Conservation (phyloP, 1,140 invertebrate genomes). For the Tenebrio molitor region DNA sequence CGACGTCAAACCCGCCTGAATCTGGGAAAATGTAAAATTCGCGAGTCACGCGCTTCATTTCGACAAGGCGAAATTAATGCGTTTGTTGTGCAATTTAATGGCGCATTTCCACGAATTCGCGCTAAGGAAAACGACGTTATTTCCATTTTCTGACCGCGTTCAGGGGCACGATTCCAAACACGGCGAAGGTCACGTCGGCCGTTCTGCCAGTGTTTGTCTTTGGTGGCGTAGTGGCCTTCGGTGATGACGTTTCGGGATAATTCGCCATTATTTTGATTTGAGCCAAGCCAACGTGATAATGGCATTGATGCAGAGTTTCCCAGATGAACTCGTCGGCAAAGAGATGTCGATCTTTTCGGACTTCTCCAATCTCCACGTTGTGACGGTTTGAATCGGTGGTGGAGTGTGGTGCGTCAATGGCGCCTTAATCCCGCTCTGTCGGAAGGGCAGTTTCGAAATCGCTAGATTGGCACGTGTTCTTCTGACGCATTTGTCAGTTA, state of each 20-base stretch:
- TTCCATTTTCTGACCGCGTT: background rate
- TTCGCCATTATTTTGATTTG: background rate
- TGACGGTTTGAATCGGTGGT: too few relatives aligned
- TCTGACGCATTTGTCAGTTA: constrained; percentile 7
- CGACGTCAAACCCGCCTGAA: background rate
- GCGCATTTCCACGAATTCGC: constrained; percentile 42
- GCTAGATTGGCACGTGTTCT: constrained; percentile 1
- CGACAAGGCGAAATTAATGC: background rate
- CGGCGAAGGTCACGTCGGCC: too few relatives aligned
- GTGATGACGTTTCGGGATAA: too few relatives aligned
- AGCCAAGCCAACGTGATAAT: background rate
- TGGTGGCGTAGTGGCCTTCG: background rate
- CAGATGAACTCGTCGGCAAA: too few relatives aligned
- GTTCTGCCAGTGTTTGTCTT: background rate
- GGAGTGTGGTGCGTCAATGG: too few relatives aligned
- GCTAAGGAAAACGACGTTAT: background rate
- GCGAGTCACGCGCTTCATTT: background rate
- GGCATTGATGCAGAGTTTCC: background rate
- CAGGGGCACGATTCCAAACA: too few relatives aligned
- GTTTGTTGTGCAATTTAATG: constrained; percentile 45
- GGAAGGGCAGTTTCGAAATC: background rate
- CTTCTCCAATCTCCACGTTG: too few relatives aligned
- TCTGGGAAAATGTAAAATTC: background rate
- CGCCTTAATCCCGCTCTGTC: too few relatives aligned
- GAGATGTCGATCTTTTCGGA: too few relatives aligned